Conservation (phyloP, 2,888 invertebrate species). For the Catotricha subobsoleta region DNA sequence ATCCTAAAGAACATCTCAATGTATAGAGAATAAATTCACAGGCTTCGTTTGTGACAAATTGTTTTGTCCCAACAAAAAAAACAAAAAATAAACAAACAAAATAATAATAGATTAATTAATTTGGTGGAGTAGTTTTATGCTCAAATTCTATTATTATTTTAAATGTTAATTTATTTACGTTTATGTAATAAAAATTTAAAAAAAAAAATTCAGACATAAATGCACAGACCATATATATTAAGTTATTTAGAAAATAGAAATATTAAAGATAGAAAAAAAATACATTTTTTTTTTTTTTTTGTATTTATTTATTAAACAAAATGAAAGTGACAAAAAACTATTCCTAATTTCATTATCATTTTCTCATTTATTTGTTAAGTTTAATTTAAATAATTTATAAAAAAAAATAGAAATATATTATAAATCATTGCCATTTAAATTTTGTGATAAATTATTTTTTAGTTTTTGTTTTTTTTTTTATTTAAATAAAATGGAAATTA, state of each 20-base stretch:
- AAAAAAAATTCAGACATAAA: no score
- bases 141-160: not conserved
- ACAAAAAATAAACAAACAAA: not conserved
- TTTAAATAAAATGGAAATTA: not conserved
- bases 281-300: not conserved
- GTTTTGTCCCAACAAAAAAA: no score
- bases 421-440: not conserved
- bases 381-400: not conserved
- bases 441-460: not conserved
- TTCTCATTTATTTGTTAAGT: not conserved
- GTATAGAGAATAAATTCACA: no score
- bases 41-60: no score
- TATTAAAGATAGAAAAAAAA: no score
- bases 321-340: not conserved
- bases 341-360: not conserved
- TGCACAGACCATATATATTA: no score
- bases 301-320: not conserved
- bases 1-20: not conserved
- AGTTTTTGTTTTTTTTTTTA: not conserved
- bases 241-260: no score
- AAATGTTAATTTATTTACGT: no score
- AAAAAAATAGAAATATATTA: not conserved
- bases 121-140: slow-evolving; percentile 5
- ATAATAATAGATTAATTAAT: not conserved
- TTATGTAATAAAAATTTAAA: no score